A percentile compares a stretch with the other conserved stretches of the same genome.
Conservation (phyloP, 1,140 invertebrate genomes). For the Temnothorax longispinosus region DNA sequence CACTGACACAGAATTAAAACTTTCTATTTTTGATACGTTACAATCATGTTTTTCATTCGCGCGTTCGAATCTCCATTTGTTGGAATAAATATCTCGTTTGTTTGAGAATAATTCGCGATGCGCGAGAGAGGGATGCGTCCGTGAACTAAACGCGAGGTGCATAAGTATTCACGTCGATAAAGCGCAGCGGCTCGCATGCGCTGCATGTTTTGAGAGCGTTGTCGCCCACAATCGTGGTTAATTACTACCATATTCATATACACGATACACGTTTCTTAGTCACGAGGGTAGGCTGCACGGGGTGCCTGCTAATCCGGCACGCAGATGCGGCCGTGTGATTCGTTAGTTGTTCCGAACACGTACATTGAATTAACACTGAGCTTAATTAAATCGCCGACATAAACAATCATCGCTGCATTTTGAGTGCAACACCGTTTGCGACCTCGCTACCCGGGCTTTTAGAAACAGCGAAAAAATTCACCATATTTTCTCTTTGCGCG, state of each 20-base stretch:
- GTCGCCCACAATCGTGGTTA: conserved; percentile 72
- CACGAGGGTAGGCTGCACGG: conserved; percentile 47
- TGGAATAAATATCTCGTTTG: conserved; percentile 42
- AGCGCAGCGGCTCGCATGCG: conserved; percentile 51
- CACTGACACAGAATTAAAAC: neutral
- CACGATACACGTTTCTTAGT: conserved; percentile 70
- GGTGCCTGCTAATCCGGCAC: conserved; percentile 70
- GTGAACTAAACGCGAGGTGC: conserved; percentile 23
- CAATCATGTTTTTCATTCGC: neutral
- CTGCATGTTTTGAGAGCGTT: conserved; percentile 64
- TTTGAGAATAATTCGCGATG: conserved; percentile 29
- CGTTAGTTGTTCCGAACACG: conserved; percentile 73
- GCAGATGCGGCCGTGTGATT: conserved; percentile 72
- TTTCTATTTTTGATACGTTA: neutral
- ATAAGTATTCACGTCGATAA: conserved; percentile 61
- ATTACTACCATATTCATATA: conserved; percentile 73
- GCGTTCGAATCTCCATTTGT: neutral
- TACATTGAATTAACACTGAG: conserved; percentile 73
- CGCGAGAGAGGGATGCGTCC: conserved; percentile 27
- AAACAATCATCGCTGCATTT: conserved; percentile 67
- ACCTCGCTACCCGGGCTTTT: neutral
- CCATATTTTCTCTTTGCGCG: neutral
- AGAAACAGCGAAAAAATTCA: conserved; percentile 21
- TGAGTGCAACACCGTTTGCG: neutral
- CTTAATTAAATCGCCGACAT: conserved; percentile 74